phyloP scores from a whole-genome alignment of 2,888 invertebrate genomes.

The Thereva nobilitata region DNA sequence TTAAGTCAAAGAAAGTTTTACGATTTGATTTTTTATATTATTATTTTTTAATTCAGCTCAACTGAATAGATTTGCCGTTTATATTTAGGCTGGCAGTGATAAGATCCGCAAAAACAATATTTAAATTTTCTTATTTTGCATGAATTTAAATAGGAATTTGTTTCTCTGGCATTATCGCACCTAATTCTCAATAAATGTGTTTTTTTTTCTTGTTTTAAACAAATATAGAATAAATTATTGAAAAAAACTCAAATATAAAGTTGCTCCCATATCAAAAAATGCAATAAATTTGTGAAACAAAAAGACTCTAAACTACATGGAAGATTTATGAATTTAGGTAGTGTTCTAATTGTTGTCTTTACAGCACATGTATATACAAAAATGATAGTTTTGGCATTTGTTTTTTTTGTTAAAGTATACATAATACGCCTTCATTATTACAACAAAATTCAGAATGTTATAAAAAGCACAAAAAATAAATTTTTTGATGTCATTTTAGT shows the following conservation, averaged over 20 bases:
- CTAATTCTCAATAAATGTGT: too few relatives aligned
- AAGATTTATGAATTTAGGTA: constrained; percentile 13
- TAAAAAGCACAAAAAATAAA: constrained; percentile 6
- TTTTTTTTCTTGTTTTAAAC: neutral
- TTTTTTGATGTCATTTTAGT: too few relatives aligned
- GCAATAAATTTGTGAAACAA: neutral
- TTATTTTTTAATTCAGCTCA: too few relatives aligned
- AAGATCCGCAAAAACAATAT: too few relatives aligned
- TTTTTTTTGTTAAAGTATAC: constrained; percentile 20
- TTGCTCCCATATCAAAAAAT: neutral
- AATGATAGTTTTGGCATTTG: constrained; percentile 30
- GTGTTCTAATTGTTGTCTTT: neutral
- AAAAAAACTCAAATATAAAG: neutral
- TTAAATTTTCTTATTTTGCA: too few relatives aligned
- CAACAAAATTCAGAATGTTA: constrained; percentile 2
- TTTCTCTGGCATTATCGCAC: too few relatives aligned
- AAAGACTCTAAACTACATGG: constrained; percentile 13
- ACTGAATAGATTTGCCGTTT: too few relatives aligned
- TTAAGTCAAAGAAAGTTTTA: too few relatives aligned
- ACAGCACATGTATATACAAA: constrained; percentile 7
- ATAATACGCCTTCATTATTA: constrained; percentile 3
- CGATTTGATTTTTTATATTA: too few relatives aligned
- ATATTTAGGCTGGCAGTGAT: too few relatives aligned
- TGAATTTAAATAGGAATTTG: too few relatives aligned
- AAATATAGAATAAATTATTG: too few relatives aligned